Percentiles rank a stretch among this genome's conserved stretches.
Conservation (phyloP, 1,140 invertebrate species). For the Drosophila busckii region DNA sequence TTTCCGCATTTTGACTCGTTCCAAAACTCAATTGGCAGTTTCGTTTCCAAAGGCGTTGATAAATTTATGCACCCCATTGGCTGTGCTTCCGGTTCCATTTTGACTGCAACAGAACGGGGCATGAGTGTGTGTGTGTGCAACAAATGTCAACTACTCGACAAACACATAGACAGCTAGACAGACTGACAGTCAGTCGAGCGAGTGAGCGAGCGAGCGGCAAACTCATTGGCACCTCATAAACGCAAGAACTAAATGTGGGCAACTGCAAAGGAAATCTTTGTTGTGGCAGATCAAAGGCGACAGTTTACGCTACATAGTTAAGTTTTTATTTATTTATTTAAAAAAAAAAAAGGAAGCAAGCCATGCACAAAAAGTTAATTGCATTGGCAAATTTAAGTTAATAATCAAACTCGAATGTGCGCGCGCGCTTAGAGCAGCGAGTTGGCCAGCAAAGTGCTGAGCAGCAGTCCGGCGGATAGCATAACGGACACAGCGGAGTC, state of each 20-base stretch:
- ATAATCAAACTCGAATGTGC: no score
- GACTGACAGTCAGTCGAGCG: not conserved
- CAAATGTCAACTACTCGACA: constrained; percentile 28
- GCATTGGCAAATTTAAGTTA: no score
- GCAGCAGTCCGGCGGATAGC: constrained; percentile 33
- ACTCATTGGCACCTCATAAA: constrained; percentile 34
- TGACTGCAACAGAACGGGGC: not conserved
- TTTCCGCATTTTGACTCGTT: constrained; percentile 40
- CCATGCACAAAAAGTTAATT: not conserved
- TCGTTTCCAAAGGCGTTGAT: constrained; percentile 53
- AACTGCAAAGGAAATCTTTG: constrained; percentile 8
- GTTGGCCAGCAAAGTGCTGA: constrained; percentile 23
- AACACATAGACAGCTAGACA: not conserved
- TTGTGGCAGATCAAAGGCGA: constrained; percentile 22
- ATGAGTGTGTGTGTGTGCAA: not conserved
- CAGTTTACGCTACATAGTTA: constrained; percentile 3
- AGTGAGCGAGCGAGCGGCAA: constrained; percentile 7
- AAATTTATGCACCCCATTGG: constrained; percentile 68
- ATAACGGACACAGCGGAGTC: constrained; percentile 38
- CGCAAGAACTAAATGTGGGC: constrained; percentile 10
- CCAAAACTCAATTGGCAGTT: constrained; percentile 31
- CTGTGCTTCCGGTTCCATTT: constrained; percentile 53
- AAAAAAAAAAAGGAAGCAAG: not conserved
- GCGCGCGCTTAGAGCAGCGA: constrained; percentile 25
- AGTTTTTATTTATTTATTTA: constrained; percentile 3